Conservation (phyloP, 2,888 invertebrate species). For the Mesodorylaimus sp. region DNA sequence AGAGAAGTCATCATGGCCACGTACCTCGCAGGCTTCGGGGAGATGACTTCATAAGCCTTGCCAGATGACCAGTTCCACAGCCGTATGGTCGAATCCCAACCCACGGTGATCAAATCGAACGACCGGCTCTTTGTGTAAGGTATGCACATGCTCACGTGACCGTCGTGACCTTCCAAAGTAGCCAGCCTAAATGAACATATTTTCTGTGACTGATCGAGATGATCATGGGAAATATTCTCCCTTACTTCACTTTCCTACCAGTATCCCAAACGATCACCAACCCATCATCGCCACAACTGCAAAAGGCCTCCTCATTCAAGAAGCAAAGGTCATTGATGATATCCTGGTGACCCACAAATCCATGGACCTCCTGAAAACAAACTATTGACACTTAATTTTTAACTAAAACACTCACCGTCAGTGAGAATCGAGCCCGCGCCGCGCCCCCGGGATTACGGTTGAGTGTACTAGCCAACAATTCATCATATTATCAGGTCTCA, state of each 20-base stretch:
- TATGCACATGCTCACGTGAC: not conserved
- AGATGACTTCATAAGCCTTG: slow-evolving; percentile 10
- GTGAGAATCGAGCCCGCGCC: too few relatives aligned
- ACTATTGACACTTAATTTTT: too few relatives aligned
- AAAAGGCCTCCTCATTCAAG: not conserved
- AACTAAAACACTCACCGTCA: too few relatives aligned
- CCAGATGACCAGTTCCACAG: slow-evolving; percentile 28
- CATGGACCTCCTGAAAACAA: not conserved
- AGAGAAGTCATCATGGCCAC: too few relatives aligned
- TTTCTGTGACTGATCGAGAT: too few relatives aligned
- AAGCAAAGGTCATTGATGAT: not conserved
- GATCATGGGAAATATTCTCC: too few relatives aligned
- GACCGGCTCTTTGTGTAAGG: not conserved
- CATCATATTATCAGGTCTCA: too few relatives aligned
- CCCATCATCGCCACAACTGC: not conserved
- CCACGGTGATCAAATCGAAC: slow-evolving; percentile 19
- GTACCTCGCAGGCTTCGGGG: slow-evolving; percentile 9
- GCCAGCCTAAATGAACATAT: not conserved
- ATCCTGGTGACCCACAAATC: not conserved
- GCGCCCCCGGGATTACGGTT: too few relatives aligned
- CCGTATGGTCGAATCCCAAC: slow-evolving; percentile 30
- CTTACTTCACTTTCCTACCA: too few relatives aligned
- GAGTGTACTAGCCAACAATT: too few relatives aligned
- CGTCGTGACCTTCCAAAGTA: slow-evolving; percentile 2
- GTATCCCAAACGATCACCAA: not conserved